Conservation (phyloP, 1,140 invertebrate species). For the Ganaspis sp. region DNA sequence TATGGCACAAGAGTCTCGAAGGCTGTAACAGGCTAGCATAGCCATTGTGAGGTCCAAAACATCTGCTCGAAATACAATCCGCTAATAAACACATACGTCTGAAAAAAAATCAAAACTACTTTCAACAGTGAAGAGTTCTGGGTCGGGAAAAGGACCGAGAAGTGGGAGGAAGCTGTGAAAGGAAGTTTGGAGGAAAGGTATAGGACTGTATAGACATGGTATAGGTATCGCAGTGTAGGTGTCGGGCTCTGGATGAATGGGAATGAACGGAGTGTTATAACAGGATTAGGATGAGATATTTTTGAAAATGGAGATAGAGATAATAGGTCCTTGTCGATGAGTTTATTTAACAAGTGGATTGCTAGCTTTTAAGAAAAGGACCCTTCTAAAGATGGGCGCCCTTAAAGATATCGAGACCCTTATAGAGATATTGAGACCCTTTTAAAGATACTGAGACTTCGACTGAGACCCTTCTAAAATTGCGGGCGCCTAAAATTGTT, state of each 20-base stretch:
- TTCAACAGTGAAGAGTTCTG: background rate
- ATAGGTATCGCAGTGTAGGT: too few relatives aligned
- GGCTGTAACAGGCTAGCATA: conserved; percentile 66
- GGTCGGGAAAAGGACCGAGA: background rate
- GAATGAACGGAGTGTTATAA: conserved; percentile 19
- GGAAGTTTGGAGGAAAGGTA: background rate
- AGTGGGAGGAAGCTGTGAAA: background rate
- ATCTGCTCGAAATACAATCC: conserved; percentile 75
- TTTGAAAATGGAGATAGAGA: conserved; percentile 8
- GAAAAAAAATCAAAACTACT: background rate
- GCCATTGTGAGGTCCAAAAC: conserved; percentile 65
- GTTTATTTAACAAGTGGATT: conserved; percentile 22
- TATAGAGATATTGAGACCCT: too few relatives aligned
- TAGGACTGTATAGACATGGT: too few relatives aligned
- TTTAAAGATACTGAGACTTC: too few relatives aligned
- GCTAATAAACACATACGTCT: conserved; percentile 70
- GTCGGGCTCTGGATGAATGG: conserved; percentile 10
- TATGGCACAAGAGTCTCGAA: conserved; percentile 56
- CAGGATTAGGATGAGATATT: conserved; percentile 27
- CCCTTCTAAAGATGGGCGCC: background rate
- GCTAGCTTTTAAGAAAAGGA: background rate
- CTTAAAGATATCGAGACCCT: background rate
- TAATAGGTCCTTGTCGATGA: background rate
- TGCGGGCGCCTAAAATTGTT: too few relatives aligned
- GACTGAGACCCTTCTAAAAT: too few relatives aligned